These are phyloP conservation scores for Deroptyus accipitrinus DNA, from an alignment of 2,113 vertebrate species.

Conservation along the genomic window DNA sequence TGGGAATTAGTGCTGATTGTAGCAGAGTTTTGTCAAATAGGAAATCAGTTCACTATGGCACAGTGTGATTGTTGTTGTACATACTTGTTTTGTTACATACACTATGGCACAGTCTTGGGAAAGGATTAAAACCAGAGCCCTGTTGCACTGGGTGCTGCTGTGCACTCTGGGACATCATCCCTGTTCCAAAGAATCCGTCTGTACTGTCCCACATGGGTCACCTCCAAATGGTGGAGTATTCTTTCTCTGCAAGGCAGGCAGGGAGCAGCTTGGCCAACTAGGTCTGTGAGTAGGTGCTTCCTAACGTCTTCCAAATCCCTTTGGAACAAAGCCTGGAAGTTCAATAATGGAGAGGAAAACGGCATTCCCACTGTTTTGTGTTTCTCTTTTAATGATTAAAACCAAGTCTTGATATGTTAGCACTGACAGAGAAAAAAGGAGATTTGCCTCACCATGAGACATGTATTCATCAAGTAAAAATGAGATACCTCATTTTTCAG, in stretches of 20 bases:
- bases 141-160: neutral
- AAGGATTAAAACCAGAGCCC: neutral
- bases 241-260: neutral
- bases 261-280: neutral
- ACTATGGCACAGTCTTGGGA: neutral
- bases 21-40: neutral
- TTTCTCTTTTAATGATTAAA: neutral
- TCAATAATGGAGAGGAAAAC: neutral
- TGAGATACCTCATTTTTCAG: neutral
- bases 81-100: neutral
- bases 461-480: neutral
- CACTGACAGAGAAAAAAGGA: neutral
- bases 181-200: neutral
- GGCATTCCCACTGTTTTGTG: neutral
- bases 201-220: neutral
- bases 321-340: neutral
- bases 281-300: neutral
- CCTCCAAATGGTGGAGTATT: neutral
- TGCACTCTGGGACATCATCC: neutral
- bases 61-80: neutral
- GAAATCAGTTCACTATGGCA: neutral
- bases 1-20: neutral
- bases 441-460: rapidly evolving
- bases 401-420: neutral
- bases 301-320: neutral